Percentiles rank a stretch among this genome's conserved stretches.
These are phyloP conservation scores for human DNA, from an alignment of 2,113 vertebrate species.

Conservation along the genomic window GRCh38 chr1:72786501-72787000, in stretches of 20 bases:
- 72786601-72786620: constrained; percentile 38
- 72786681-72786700: constrained; percentile 5
- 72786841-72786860: not conserved
- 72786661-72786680: not conserved
- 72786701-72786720: not conserved
- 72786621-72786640: constrained; percentile 6
- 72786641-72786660: constrained; percentile 2
- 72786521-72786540: constrained; percentile 35
- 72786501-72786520: constrained; percentile 24
- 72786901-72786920: not conserved
- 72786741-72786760: not conserved
- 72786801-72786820: not conserved
- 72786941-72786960: not conserved
- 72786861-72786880: not conserved
- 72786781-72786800: not conserved
- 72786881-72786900: not conserved
- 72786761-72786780: not conserved
- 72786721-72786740: not conserved
- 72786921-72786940: not conserved
- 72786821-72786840: not conserved
- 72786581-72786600: constrained; percentile 47
- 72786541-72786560: constrained; percentile 26
- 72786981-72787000: not conserved
- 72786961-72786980: not conserved
- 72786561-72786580: constrained; percentile 50